A percentile compares a stretch with the other conserved stretches of the same genome.
phyloP scores from a whole-genome alignment of 1,140 invertebrate species.

The Drosophila arawakana region DNA sequence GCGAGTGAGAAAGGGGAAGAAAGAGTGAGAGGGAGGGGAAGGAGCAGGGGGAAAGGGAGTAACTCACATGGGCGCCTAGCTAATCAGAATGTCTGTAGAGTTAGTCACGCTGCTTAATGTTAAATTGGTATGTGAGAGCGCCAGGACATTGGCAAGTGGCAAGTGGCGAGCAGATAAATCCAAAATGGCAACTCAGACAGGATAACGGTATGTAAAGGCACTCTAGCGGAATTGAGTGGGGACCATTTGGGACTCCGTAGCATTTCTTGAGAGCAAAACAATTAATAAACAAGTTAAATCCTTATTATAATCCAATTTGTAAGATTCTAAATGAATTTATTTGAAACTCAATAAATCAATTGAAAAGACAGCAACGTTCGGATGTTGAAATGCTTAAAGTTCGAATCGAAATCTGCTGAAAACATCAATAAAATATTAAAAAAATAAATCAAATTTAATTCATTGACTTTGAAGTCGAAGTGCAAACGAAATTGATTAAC shows the following conservation, averaged over 20 bases:
- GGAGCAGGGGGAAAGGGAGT: not conserved
- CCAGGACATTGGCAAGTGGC: conserved; percentile 3
- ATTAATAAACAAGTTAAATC: conserved; percentile 8
- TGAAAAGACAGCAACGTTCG: not conserved
- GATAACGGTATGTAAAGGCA: not conserved
- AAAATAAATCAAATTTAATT: too few species aligned
- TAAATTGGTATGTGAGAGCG: conserved; percentile 18
- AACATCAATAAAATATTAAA: too few species aligned
- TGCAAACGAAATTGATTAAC: too few species aligned
- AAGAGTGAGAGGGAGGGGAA: not conserved
- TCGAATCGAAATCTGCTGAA: too few species aligned
- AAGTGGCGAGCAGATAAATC: not conserved
- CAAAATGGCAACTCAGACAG: not conserved
- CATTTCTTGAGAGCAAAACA: not conserved
- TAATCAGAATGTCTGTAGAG: conserved; percentile 34
- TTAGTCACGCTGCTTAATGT: conserved; percentile 30
- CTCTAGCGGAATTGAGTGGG: conserved; percentile 10
- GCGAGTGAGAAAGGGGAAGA: not conserved
- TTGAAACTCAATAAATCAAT: conserved; percentile 12
- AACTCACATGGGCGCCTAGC: conserved; percentile 15
- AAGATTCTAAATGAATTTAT: conserved; percentile 4
- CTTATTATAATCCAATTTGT: conserved; percentile 20
- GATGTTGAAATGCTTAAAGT: not conserved
- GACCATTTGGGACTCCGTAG: not conserved
- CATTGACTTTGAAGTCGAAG: too few species aligned